A percentile compares a stretch with the other conserved stretches of the same genome.
These are phyloP conservation scores for Contarinia nasturtii DNA, from an alignment of 1,140 invertebrate genomes.

Conservation along the genomic window DNA sequence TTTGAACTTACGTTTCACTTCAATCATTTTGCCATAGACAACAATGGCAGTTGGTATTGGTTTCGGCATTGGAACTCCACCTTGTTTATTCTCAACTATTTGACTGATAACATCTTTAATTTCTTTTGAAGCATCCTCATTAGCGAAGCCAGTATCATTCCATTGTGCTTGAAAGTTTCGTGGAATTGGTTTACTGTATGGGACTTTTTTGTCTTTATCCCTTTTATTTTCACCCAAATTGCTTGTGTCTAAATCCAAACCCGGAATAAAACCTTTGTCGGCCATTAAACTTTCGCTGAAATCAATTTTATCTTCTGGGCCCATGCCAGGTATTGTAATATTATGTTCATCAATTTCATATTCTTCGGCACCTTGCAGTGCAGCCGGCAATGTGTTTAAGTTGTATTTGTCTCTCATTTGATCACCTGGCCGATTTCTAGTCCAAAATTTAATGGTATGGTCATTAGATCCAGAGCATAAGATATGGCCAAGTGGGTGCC, in stretches of 20 bases:
- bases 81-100: conserved; percentile 49
- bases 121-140: conserved; percentile 31
- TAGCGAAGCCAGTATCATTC: conserved; percentile 48
- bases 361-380: conserved; percentile 48
- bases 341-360: conserved; percentile 48
- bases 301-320: conserved; percentile 76
- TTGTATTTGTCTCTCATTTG: conserved; percentile 94
- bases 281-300: conserved; percentile 26
- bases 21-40: conserved; percentile 57
- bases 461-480: conserved; percentile 96
- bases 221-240: conserved; percentile 34
- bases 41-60: conserved; percentile 57
- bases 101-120: conserved; percentile 44
- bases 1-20: conserved; percentile 41
- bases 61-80: conserved; percentile 44
- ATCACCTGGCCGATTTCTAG: conserved; percentile 93
- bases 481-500: conserved; percentile 98
- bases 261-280: conserved; percentile 54
- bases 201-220: conserved; percentile 64
- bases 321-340: conserved; percentile 67
- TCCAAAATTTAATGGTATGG: conserved; percentile 98
- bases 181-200: conserved; percentile 89
- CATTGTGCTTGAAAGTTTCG: conserved; percentile 90
- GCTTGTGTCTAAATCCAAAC: conserved; percentile 64
- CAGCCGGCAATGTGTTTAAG: conserved; percentile 77